Percentiles rank a stretch among this genome's conserved stretches.
Evolutionary conservation across 92 coral and sea anemone genomes (phyloP).

Genomic region (Parazoanthus swiftii): DNA sequence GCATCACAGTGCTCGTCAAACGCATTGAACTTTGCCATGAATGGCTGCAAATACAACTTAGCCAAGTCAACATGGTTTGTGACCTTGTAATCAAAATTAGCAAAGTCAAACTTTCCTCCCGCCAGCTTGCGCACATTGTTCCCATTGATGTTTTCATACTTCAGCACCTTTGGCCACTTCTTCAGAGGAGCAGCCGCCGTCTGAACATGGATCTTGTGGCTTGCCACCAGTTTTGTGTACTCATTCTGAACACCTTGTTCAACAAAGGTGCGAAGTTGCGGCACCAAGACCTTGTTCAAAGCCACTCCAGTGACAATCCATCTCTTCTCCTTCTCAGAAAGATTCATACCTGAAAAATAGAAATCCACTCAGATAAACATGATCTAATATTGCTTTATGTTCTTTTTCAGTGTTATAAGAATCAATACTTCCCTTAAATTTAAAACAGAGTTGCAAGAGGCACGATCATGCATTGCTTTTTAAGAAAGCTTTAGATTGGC

Average conservation of each 20-base stretch:
- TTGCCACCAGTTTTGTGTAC: not conserved
- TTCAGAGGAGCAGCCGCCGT: not conserved
- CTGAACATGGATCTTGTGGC: not conserved
- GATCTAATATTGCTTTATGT: not conserved
- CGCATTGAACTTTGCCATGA: conserved; percentile 55
- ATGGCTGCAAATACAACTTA: conserved; percentile 45
- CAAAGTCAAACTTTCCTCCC: conserved; percentile 31
- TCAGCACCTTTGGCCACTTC: conserved; percentile 10
- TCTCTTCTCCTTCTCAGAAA: conserved; percentile 28
- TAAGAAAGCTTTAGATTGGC: too few species aligned
- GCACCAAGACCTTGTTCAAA: conserved; percentile 32
- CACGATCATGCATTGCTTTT: too few species aligned
- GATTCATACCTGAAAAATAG: conserved; percentile 34
- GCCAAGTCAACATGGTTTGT: conserved; percentile 49
- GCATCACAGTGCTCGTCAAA: conserved; percentile 63
- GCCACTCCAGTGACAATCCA: conserved; percentile 29
- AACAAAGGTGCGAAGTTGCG: not conserved
- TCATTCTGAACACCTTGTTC: not conserved
- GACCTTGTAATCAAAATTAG: conserved; percentile 49
- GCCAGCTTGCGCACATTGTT: not conserved
- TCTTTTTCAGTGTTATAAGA: not conserved
- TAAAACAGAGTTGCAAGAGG: not conserved
- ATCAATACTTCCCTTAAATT: too few species aligned
- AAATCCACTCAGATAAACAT: conserved; percentile 7
- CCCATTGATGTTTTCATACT: conserved; percentile 49